Base-by-base conservation (phyloP, 2,113 vertebrate species). In the Dromiciops gliroides region DNA sequence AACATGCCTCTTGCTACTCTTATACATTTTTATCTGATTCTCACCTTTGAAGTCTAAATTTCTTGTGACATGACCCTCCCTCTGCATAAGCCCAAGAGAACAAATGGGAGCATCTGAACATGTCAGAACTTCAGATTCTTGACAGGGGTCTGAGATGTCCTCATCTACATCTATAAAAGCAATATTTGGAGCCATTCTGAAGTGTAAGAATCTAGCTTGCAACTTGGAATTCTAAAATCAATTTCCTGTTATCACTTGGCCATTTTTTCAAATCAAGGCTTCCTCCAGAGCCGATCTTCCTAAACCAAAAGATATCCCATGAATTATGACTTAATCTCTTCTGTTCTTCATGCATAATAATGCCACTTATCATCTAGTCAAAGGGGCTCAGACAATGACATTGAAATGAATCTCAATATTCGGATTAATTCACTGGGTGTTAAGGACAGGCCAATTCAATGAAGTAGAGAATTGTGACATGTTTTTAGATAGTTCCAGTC, bases 391-490 rank as follows among this genome's bases (percentile, higher is more conserved):
- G 60, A 83, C 8, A 93, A 44, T 91, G 56, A 60, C 37, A 60
- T 22, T 49, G 52, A 96, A 92, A 3, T 49, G 28, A 1, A 94
- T 53, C 7, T 95, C 47, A 94, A 93, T 96, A 94, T 89, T 90
- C 50, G 75, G 56, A 93, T 94, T 49, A 92, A 93, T 95, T 92
- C 48, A 95, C 8, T 5, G 37, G 75, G 31, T 51, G 52, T 2
- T 53, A 89, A 95, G n/a, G 51, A 83, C 93, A 94, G 44, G 91
- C 25, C 22, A 94, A 91, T 93, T 93, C 89, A 94, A 51, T 89
- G 16, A 97, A 94, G 91, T 60, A 88, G 3, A 91, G 44, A 96
- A 95, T 95, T 60, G 5, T 93, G 50, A 92, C 10, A 53, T 8
- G 91, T 95, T 93, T 92, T 52, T 96, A 91, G 52, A 67, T 51